phyloP scores from a whole-genome alignment of 2,113 vertebrate species.

The Brachyistius frenatus region DNA sequence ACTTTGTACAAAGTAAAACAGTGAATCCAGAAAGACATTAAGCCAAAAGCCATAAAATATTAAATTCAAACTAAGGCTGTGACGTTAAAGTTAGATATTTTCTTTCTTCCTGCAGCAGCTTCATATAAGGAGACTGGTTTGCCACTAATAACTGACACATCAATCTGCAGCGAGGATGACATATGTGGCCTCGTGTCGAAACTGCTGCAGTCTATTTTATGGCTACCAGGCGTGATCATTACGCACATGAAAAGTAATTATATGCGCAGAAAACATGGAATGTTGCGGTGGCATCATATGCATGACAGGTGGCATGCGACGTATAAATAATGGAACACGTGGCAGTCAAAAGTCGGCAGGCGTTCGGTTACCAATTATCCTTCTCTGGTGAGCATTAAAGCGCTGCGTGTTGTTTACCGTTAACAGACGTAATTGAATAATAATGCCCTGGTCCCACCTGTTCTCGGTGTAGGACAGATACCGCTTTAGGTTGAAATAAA shows the following conservation, averaged over 20 bases:
- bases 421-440: slow-evolving; percentile 79
- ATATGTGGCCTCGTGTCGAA: slow-evolving; percentile 48
- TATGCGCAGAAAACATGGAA: slow-evolving; percentile 46
- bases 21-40: not conserved
- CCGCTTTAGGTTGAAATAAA: slow-evolving; percentile 67
- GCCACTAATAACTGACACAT: slow-evolving; percentile 53
- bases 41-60: not conserved
- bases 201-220: slow-evolving; percentile 43
- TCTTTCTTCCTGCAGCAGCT: slow-evolving; percentile 2
- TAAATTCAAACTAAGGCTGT: not conserved
- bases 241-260: slow-evolving; percentile 65
- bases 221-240: slow-evolving; percentile 48
- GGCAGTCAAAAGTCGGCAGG: slow-evolving; percentile 67
- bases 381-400: slow-evolving; percentile 73
- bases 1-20: not conserved
- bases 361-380: slow-evolving; percentile 77
- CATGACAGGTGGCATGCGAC: slow-evolving; percentile 60
- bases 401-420: slow-evolving; percentile 69
- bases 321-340: slow-evolving; percentile 61
- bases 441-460: slow-evolving; percentile 71
- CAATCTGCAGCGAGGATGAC: slow-evolving; percentile 44
- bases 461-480: slow-evolving; percentile 53
- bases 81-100: not conserved
- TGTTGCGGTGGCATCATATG: slow-evolving; percentile 49
- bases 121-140: slow-evolving; percentile 10